Conservation (phyloP, 2,797 vertebrate genomes). For the Meriones psammophilus region DNA sequence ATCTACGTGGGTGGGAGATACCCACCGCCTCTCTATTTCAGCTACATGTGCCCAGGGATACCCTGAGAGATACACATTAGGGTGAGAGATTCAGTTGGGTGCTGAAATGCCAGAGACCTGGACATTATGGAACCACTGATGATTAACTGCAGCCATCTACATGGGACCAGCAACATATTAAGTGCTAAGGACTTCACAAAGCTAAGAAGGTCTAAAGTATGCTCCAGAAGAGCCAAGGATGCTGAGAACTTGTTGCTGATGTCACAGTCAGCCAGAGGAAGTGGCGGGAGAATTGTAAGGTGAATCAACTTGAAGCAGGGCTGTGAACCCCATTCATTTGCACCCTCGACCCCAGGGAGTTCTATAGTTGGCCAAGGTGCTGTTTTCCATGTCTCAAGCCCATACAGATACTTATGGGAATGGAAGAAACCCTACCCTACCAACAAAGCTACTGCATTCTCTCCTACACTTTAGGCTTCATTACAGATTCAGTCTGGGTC, state of each 20-base stretch:
- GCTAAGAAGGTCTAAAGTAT: background rate
- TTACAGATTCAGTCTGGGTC: background rate
- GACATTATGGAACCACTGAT: background rate
- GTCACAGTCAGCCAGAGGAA: background rate
- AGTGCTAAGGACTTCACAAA: background rate
- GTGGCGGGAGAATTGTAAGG: background rate
- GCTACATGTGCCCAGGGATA: background rate
- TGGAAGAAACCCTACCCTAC: background rate
- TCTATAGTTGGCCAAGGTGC: background rate
- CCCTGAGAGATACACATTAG: background rate
- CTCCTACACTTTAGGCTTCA: background rate
- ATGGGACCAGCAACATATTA: accelerated
- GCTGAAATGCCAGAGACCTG: background rate
- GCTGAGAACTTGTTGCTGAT: background rate
- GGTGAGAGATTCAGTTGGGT: background rate
- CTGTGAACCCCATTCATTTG: background rate
- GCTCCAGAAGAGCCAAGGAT: background rate
- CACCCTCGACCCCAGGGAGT: background rate
- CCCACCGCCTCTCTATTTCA: background rate
- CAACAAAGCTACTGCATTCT: background rate
- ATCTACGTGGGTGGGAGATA: background rate
- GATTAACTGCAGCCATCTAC: background rate
- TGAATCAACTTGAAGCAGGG: background rate
- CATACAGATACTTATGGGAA: background rate
- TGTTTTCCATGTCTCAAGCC: background rate